Conservation (phyloP, 92 coral and sea anemone genomes). For the Bergia sp. region DNA sequence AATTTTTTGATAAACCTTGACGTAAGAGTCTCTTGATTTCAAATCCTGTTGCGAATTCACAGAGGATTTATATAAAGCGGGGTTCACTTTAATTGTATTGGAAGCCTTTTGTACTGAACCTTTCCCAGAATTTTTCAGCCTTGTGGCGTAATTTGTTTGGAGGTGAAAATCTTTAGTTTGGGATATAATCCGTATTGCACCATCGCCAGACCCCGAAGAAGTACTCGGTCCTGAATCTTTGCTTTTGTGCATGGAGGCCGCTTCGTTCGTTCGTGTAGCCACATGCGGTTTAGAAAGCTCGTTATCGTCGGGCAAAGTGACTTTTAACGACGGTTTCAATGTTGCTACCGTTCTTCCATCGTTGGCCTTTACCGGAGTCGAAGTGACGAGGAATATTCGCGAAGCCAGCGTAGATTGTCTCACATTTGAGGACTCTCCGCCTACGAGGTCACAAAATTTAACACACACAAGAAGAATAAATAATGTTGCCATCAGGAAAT, state of each 20-base stretch:
- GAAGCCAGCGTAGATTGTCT: slow-evolving; percentile 33
- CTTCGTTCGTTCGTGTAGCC: slow-evolving; percentile 34
- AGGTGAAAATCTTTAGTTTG: slow-evolving; percentile 14
- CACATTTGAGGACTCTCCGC: slow-evolving; percentile 28
- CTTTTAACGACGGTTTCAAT: slow-evolving; percentile 34
- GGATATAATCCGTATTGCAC: slow-evolving; percentile 22
- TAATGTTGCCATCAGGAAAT: slow-evolving; percentile 35
- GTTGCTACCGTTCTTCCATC: slow-evolving; percentile 7
- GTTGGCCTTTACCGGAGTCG: slow-evolving; percentile 17
- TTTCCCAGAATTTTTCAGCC: slow-evolving; percentile 19
- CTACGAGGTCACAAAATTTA: slow-evolving; percentile 48
- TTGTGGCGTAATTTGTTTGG: slow-evolving; percentile 33
- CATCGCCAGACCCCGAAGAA: slow-evolving; percentile 32
- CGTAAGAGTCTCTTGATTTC: slow-evolving; percentile 17
- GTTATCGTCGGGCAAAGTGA: slow-evolving; percentile 28
- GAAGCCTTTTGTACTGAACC: slow-evolving; percentile 24
- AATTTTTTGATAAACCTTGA: slow-evolving; percentile 13
- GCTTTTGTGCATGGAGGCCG: slow-evolving; percentile 15
- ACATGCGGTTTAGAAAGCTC: slow-evolving; percentile 37
- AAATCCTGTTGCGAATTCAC: slow-evolving; percentile 34
- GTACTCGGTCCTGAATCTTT: slow-evolving; percentile 12
- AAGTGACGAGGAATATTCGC: slow-evolving; percentile 24
- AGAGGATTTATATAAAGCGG: slow-evolving; percentile 21
- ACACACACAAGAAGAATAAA: slow-evolving; percentile 50
- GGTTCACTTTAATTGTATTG: slow-evolving; percentile 11